A percentile compares a stretch with the other conserved stretches of the same genome.
Evolutionary conservation across 2,797 vertebrate genomes (phyloP).

Genomic region (Anguilla marmorata): DNA sequence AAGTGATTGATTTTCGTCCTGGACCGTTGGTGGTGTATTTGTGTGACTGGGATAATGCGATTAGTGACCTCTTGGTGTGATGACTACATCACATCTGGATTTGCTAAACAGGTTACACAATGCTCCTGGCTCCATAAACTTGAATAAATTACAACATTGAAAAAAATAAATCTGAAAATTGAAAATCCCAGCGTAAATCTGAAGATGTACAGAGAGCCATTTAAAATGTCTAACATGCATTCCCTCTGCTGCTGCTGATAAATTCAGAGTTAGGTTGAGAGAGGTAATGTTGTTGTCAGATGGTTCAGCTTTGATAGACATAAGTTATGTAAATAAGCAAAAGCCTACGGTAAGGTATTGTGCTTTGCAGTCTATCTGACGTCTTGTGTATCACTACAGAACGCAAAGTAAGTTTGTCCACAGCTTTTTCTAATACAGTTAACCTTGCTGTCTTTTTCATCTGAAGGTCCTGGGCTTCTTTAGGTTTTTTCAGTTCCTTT

Average conservation of each 20-base stretch:
- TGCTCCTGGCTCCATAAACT: conserved; percentile 28
- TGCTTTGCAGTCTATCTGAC: not conserved
- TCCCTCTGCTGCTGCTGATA: conserved; percentile 54
- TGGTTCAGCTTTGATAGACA: conserved; percentile 24
- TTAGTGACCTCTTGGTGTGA: conserved; percentile 46
- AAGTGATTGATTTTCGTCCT: not conserved
- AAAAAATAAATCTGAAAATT: conserved; percentile 41
- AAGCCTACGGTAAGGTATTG: not conserved
- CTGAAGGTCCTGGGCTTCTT: not conserved
- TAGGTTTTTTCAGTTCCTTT: not conserved
- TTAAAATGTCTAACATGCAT: conserved; percentile 36
- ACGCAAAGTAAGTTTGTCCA: not conserved
- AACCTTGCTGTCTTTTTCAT: not conserved
- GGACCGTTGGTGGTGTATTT: not conserved
- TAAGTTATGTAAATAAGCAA: not conserved
- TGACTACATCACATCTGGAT: conserved; percentile 50
- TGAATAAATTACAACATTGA: not conserved
- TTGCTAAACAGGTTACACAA: conserved; percentile 54
- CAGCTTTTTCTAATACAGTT: not conserved
- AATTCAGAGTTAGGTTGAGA: conserved; percentile 53
- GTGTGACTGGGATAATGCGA: conserved; percentile 31
- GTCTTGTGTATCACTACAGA: not conserved
- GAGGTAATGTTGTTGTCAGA: conserved; percentile 43
- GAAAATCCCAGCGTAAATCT: conserved; percentile 37
- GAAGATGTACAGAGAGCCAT: conserved; percentile 47